Evolutionary conservation across 2,113 vertebrate species (phyloP).

Genomic region (Ornithorhynchus anatinus): DNA sequence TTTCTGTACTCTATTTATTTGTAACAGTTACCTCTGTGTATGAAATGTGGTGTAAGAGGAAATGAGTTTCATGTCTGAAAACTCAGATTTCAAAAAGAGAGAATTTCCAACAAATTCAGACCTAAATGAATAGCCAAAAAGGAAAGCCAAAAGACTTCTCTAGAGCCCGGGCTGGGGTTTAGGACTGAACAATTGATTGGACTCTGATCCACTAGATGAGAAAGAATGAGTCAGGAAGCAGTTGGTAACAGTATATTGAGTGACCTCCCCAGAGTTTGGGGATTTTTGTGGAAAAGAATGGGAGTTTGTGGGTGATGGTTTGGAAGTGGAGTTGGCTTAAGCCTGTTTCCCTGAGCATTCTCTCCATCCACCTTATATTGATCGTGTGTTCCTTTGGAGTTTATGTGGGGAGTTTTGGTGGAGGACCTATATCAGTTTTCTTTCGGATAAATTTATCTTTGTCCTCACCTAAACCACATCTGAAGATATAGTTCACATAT

Average conservation of each 20-base stretch:
- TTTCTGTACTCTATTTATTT: too few relatives aligned
- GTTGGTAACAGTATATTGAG: background rate
- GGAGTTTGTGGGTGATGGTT: background rate
- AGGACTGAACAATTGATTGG: background rate
- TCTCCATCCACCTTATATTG: too few relatives aligned
- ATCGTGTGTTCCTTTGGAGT: too few relatives aligned
- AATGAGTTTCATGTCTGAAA: background rate
- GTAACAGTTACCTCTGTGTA: too few relatives aligned
- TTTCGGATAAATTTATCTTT: too few relatives aligned
- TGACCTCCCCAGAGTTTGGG: background rate
- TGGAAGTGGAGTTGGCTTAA: background rate
- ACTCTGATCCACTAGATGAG: background rate
- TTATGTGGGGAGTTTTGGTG: too few relatives aligned
- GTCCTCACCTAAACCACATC: too few relatives aligned
- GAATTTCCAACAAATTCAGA: background rate
- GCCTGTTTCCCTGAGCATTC: background rate
- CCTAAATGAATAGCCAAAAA: background rate
- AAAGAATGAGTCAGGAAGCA: background rate
- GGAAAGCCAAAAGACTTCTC: background rate
- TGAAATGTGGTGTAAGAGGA: background rate
- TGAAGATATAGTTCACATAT: too few relatives aligned
- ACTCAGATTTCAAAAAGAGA: background rate
- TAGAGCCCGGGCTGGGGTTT: background rate
- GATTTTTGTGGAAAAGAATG: background rate
- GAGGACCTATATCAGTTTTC: too few relatives aligned